Conservation (phyloP, 1,140 invertebrate genomes). For the Cherax quadricarinatus region DNA sequence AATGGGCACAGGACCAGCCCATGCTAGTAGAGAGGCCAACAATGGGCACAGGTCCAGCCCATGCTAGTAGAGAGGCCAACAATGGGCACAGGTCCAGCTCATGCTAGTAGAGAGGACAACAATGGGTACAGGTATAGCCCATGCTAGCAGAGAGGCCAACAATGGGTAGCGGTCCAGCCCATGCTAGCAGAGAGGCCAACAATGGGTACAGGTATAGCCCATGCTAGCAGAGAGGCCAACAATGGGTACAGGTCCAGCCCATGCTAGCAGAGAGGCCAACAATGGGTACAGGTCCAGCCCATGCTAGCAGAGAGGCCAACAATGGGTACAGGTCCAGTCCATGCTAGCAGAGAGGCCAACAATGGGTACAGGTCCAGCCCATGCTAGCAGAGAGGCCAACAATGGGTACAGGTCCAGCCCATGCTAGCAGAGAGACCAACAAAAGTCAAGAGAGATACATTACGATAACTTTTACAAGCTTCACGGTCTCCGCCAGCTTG, state of each 20-base stretch:
- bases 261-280: not conserved
- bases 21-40: not conserved
- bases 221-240: not conserved
- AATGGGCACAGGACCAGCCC: slow-evolving; percentile 26
- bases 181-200: not conserved
- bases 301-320: not conserved
- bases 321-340: slow-evolving; percentile 14
- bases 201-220: slow-evolving; percentile 9
- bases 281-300: slow-evolving; percentile 12
- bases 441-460: not conserved
- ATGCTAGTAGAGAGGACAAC: not conserved
- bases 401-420: slow-evolving; percentile 12
- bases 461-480: too few relatives aligned
- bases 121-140: slow-evolving; percentile 20
- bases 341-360: not conserved
- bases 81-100: slow-evolving; percentile 24
- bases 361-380: slow-evolving; percentile 14
- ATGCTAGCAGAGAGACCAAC: not conserved
- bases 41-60: slow-evolving; percentile 27
- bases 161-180: slow-evolving; percentile 4
- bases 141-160: not conserved
- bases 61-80: not conserved
- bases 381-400: not conserved
- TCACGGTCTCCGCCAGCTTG: too few relatives aligned
- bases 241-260: slow-evolving; percentile 16